Evolutionary conservation across 2,113 vertebrate genomes (phyloP).

Genomic region (Plectropomus leopardus): DNA sequence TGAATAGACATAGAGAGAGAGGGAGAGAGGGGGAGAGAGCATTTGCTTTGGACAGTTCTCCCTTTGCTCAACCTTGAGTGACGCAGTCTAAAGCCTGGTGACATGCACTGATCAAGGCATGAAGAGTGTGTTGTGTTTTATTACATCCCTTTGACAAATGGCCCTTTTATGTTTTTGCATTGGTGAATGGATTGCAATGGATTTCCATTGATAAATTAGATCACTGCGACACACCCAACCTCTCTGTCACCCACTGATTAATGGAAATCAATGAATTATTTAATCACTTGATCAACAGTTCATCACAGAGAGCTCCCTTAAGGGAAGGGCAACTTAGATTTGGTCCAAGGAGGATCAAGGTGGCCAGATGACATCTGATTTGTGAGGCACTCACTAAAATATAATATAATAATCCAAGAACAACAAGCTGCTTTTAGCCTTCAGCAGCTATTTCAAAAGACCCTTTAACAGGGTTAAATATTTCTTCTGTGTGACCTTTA

Average conservation of each 20-base stretch:
- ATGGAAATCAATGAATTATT: conserved; percentile 70
- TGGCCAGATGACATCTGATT: conserved; percentile 11
- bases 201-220: conserved; percentile 66
- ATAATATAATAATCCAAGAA: neutral
- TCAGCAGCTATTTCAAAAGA: neutral
- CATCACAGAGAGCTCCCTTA: conserved; percentile 35
- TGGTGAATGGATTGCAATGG: conserved; percentile 59
- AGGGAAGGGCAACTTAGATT: conserved; percentile 18
- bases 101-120: conserved; percentile 44
- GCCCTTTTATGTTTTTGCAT: conserved; percentile 49
- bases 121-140: conserved; percentile 18
- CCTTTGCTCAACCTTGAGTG: conserved; percentile 29
- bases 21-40: no score
- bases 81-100: conserved; percentile 18
- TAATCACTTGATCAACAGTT: conserved; percentile 66
- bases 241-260: conserved; percentile 40
- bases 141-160: conserved; percentile 47
- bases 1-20: conserved; percentile 26
- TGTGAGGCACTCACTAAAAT: neutral
- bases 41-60: conserved; percentile 48
- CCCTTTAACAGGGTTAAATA: neutral
- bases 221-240: conserved; percentile 27
- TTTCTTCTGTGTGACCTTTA: conserved; percentile 8
- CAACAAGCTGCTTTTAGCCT: neutral
- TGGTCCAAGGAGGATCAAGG: conserved; percentile 44